Conservation (phyloP, 1,140 invertebrate genomes). For the Vanessa atalanta region DNA sequence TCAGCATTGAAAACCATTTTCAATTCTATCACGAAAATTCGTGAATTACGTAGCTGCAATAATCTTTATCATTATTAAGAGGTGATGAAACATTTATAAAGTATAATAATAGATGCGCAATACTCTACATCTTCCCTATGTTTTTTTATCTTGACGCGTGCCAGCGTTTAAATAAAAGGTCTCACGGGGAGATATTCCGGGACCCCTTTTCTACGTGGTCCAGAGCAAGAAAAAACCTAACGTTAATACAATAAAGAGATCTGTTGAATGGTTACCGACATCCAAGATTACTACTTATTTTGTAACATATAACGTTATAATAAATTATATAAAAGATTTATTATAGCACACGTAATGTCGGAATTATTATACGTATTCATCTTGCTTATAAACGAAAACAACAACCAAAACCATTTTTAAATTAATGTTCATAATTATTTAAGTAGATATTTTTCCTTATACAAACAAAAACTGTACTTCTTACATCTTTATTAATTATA, state of each 20-base stretch:
- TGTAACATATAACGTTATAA: neutral
- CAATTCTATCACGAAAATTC: neutral
- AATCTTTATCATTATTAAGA: conserved; percentile 1
- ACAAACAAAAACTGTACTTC: no score
- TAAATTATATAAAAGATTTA: neutral
- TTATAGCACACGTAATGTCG: no score
- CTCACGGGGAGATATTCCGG: conserved; percentile 28
- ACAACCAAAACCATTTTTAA: no score
- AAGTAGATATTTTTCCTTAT: no score
- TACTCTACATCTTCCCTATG: conserved; percentile 22
- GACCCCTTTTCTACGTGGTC: conserved; percentile 18
- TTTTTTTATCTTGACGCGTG: conserved; percentile 55
- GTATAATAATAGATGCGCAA: conserved; percentile 31
- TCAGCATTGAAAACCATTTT: neutral
- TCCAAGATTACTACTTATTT: neutral
- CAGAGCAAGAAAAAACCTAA: neutral
- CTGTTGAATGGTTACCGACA: neutral
- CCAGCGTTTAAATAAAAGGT: conserved; percentile 41
- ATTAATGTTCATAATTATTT: no score
- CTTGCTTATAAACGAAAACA: no score
- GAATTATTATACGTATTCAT: no score
- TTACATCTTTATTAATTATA: no score
- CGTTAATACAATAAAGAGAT: neutral
- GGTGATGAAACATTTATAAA: conserved; percentile 19
- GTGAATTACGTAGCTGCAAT: neutral